Evolutionary conservation across 2,888 invertebrate genomes (phyloP), one percentile per base, ranked within the genome.

Genomic region (Salpingus planirostris): DNA sequence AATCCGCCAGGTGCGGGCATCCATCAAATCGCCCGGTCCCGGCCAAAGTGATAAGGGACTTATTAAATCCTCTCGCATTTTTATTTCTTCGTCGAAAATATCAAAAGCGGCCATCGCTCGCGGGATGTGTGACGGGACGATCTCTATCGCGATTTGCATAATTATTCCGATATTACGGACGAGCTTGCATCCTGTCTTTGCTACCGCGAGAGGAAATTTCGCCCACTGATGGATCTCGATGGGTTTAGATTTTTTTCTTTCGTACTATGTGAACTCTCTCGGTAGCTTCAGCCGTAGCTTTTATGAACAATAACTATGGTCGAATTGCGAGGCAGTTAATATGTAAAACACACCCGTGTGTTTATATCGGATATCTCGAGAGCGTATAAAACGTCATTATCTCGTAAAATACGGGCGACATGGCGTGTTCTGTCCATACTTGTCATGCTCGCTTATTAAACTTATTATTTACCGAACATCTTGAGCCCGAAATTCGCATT

Each of bases 371-470:
- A 44, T 46, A 46, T 47, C 47, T 38, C 42, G 42, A 39, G 29
- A n/a, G n/a, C n/a, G n/a, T n/a, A 32, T 30, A 10, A 33, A 36
- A 32, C 31, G 31, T 29, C 43, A 43, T 41, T 45, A 42, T 43
- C 33, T 38, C 29, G 33, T 48, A 44, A 50, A 47, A 45, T 51
- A 49, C 44, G 34, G 36, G 32, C 39, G 23, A 32, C 41, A 29
- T 53, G 43, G 53, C 55, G 50, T 55, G 55, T 44, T 32, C 49
- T 48, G 53, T 50, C 47, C 43, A 51, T 55, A 52, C 50, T 49
- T 53, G 51, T 53, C 52, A 49, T 45, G 35, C 40, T 28, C 42
- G 44, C 44, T 54, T 50, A 49, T 46, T 50, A 49, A 49, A 48
- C 42, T 48, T 50, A 50, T 50, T 49, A 51, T 50, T 51, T 51